Evolutionary conservation across 2,797 vertebrate genomes (phyloP).

Genomic region (Buceros bicornis): DNA sequence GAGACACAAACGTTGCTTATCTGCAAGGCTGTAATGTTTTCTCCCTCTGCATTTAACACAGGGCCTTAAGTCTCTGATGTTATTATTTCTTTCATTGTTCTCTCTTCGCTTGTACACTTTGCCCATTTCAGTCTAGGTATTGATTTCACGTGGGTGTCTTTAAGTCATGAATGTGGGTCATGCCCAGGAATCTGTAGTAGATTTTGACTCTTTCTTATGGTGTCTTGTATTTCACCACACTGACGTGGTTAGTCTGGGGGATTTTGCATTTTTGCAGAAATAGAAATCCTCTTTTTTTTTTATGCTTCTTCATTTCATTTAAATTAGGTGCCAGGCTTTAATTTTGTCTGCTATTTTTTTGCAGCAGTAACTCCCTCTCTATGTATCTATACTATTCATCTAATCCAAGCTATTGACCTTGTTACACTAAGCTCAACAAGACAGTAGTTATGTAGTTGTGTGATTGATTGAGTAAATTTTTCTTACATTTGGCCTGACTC

Average conservation of each 20-base stretch:
- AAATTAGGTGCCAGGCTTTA: not conserved
- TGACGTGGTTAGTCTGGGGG: not conserved
- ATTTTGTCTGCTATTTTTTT: not conserved
- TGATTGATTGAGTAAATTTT: not conserved
- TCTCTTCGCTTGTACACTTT: not conserved
- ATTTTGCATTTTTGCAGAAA: slow-evolving; percentile 1
- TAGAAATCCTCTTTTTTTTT: not conserved
- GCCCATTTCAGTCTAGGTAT: not conserved
- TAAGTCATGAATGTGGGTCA: not conserved
- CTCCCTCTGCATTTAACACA: not conserved
- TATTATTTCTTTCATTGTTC: not conserved
- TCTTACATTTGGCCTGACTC: not conserved
- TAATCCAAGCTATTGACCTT: not conserved
- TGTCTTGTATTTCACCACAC: not conserved
- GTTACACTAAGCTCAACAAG: not conserved
- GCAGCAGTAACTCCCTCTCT: not conserved
- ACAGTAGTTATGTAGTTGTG: not conserved
- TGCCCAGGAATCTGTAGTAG: not conserved
- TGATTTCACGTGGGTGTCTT: slow-evolving; percentile 20
- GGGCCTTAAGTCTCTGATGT: not conserved
- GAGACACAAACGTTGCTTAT: not conserved
- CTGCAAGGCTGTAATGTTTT: not conserved
- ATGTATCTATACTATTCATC: not conserved
- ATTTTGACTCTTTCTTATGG: not conserved
- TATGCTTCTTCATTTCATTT: not conserved